Evolutionary conservation across 2,797 vertebrate species (phyloP).

Genomic region (Pteronotus mesoamericanus): DNA sequence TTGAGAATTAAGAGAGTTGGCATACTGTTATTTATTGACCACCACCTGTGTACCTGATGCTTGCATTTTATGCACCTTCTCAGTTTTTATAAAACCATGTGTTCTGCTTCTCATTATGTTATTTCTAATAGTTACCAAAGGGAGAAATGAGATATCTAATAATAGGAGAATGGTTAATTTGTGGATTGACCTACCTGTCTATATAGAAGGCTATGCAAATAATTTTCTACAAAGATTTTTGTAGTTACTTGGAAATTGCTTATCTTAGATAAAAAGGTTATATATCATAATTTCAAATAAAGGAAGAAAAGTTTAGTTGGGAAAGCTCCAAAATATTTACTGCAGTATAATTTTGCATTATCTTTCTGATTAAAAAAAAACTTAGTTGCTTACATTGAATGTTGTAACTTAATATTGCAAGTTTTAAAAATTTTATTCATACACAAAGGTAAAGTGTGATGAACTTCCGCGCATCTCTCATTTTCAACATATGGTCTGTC

Average conservation of each 20-base stretch:
- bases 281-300: slow-evolving; percentile 8
- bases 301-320: background rate
- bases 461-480: background rate
- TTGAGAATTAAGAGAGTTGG: background rate
- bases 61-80: background rate
- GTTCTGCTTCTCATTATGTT: background rate
- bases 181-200: background rate
- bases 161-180: background rate
- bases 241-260: background rate
- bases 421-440: background rate
- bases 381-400: background rate
- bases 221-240: background rate
- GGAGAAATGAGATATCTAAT: background rate
- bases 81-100: background rate
- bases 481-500: background rate
- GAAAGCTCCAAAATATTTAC: background rate
- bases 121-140: background rate
- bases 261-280: background rate
- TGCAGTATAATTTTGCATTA: background rate
- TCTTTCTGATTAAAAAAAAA: background rate
- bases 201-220: background rate
- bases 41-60: background rate
- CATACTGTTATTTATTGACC: background rate
- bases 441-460: background rate
- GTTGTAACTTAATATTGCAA: background rate